A percentile compares a stretch with the other conserved stretches of the same genome.
Evolutionary conservation across 2,113 vertebrate genomes (phyloP).

Genomic region (Alligator sinensis): DNA sequence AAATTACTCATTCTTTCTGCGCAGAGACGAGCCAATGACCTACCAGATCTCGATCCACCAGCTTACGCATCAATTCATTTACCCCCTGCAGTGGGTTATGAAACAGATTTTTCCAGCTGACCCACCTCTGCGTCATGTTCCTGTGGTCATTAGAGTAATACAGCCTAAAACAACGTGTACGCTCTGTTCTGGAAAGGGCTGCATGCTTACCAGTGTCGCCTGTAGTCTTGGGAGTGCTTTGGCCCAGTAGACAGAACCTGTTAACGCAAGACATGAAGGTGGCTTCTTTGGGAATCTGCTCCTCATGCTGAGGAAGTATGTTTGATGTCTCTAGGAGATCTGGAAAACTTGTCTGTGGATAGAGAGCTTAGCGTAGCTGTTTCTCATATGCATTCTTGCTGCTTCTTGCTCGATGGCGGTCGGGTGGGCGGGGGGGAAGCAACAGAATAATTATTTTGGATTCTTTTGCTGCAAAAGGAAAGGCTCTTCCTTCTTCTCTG

Average conservation of each 20-base stretch:
- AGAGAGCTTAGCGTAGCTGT: not conserved
- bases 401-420: not conserved
- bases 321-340: slow-evolving; percentile 14
- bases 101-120: not conserved
- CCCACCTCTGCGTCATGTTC: not conserved
- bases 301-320: not conserved
- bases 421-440: not conserved
- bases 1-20: not conserved
- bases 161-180: not conserved
- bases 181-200: not conserved
- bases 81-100: not conserved
- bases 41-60: not conserved
- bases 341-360: not conserved
- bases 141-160: not conserved
- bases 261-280: not conserved
- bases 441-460: not conserved
- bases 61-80: not conserved
- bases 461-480: not conserved
- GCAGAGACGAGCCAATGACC: not conserved
- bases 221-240: not conserved
- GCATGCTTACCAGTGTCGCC: not conserved
- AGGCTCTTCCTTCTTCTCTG: not conserved
- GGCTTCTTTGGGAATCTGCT: not conserved
- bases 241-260: not conserved
- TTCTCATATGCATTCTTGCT: not conserved